Percentiles rank a stretch among this genome's conserved stretches.
phyloP scores from a whole-genome alignment of 2,113 vertebrate genomes.

The Strigops habroptila region DNA sequence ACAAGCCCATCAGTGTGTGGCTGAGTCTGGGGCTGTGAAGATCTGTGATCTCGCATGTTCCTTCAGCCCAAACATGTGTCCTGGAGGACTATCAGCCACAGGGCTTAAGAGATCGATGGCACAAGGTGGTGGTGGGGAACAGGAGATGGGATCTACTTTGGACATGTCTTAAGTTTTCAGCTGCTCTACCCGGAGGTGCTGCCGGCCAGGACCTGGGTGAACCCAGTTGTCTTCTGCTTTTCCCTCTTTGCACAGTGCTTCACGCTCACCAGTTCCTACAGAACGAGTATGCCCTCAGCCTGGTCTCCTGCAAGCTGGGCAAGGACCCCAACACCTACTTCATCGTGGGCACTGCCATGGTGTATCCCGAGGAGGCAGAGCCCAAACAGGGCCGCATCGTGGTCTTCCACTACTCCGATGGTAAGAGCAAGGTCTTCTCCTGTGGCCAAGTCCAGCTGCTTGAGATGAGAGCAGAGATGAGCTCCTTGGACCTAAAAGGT shows the following conservation, averaged over 20 bases:
- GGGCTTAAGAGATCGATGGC: not conserved
- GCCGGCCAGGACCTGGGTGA: too few species aligned
- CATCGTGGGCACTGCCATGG: constrained; percentile 96
- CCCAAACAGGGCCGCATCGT: constrained; percentile 98
- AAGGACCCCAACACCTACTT: constrained; percentile 96
- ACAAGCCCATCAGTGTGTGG: accelerated
- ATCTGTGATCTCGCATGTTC: accelerated
- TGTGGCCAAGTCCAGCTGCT: not conserved
- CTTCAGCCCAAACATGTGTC: not conserved
- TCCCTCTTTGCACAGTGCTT: constrained; percentile 76
- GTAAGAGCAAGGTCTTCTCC: constrained; percentile 64
- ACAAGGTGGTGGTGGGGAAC: not conserved
- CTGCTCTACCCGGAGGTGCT: not conserved
- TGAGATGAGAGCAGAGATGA: not conserved
- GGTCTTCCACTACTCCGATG: constrained; percentile 96
- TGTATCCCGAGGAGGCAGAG: constrained; percentile 96
- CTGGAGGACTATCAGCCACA: accelerated
- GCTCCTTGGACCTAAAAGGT: not conserved
- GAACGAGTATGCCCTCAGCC: constrained; percentile 93
- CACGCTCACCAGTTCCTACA: constrained; percentile 98
- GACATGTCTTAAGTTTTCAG: not conserved
- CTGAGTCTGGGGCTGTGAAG: not conserved
- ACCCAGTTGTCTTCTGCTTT: not conserved
- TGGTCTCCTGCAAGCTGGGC: constrained; percentile 95
- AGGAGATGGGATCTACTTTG: too few species aligned